Evolutionary conservation across 2,797 vertebrate genomes (phyloP).

Genomic region (Clamator glandarius): DNA sequence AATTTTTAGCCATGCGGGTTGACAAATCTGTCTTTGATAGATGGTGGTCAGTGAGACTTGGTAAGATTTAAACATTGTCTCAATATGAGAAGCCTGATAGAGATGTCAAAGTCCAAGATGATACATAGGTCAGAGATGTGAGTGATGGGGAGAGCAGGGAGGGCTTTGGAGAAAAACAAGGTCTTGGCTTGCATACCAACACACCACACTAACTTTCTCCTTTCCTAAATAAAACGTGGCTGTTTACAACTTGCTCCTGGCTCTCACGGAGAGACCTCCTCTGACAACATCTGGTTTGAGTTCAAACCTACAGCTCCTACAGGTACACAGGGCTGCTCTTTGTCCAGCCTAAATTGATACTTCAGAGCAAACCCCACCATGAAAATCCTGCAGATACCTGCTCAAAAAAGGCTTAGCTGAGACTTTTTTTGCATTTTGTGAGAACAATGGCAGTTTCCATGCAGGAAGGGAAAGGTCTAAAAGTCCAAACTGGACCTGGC

Average conservation of each 20-base stretch:
- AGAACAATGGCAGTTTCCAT: rapidly evolving
- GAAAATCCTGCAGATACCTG: neutral
- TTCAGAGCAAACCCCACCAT: neutral
- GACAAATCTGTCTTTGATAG: neutral
- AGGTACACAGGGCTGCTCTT: neutral
- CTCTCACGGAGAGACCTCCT: neutral
- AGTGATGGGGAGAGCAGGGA: neutral
- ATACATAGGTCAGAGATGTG: neutral
- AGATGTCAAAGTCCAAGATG: neutral
- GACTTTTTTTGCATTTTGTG: neutral
- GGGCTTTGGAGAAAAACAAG: neutral
- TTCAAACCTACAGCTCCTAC: neutral
- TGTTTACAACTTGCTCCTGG: rapidly evolving
- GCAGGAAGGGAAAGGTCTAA: neutral
- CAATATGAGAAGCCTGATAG: neutral
- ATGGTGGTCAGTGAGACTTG: neutral
- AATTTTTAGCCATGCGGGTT: neutral
- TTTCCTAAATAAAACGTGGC: neutral
- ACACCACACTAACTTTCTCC: neutral
- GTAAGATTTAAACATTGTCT: neutral
- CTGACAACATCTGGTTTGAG: neutral
- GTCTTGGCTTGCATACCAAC: neutral
- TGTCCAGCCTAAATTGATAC: rapidly evolving
- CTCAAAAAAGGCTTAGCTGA: neutral
- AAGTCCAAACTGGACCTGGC: neutral